Base-by-base conservation (phyloP, 1,140 invertebrate species). In the Cyphomyrmex costatus region DNA sequence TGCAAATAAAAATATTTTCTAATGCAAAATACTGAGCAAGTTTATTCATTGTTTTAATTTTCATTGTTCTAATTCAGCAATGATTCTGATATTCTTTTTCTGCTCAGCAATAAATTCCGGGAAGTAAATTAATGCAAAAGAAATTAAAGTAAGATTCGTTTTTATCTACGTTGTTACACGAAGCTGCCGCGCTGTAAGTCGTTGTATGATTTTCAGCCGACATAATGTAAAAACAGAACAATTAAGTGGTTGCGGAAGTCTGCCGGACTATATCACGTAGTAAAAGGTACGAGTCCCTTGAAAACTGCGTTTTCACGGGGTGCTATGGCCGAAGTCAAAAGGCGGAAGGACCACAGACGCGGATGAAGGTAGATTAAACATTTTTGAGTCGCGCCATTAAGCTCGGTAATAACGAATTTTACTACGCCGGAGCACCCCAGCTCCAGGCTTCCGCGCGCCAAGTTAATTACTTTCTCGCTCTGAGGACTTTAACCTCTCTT, bases 381-480 rank as follows among this genome's bases (percentile, higher is more conserved):
- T 90, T 90, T 90, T 90, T 82, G 80, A 85, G 70, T 78, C 87
- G 77, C 80, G 71, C 76, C 87, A 90, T 90, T 91, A 91, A 89
- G 60, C 80, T 68, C 82, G 87, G 79, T 86, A 90, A 91, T 91
- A 90, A 90, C 74, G 89, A 90, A 91, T 91, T 91, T 90, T 63
- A 86, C 70, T 65, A 76, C 58, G 42, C 49, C 51, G 49, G 73
- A 24, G 36, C 65, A 71, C 33, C 58, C 12, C 56, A 53, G 56
- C 24, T 51, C 46, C 58, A 36, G 58, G 16, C 68, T 65, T 30
- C 36, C n/a, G 66, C 36, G 73, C 65, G 53, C 79, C 65, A 68
- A 88, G 77, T 89, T 91, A 91, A 90, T 91, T 91, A 89, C 89
- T 90, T 90, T 88, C 89, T 88, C 77, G 77, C 85, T 91, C 58